Conservation (phyloP, 2,888 invertebrate genomes). For the Hyposoter dolosus region DNA sequence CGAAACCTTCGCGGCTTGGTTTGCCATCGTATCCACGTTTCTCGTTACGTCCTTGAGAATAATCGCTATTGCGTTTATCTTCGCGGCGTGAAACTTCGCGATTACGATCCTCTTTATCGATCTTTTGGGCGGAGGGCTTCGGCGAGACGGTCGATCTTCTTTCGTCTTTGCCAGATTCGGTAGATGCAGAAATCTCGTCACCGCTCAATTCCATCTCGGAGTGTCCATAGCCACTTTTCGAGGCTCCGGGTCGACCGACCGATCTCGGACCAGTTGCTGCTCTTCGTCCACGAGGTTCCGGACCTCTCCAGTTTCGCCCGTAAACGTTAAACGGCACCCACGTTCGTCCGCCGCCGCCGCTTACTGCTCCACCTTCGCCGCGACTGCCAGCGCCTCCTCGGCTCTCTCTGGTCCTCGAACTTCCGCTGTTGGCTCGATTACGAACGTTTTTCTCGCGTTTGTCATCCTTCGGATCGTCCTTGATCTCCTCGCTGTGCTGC, state of each 20-base stretch:
- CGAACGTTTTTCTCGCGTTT: conserved; percentile 82
- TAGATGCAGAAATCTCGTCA: conserved; percentile 88
- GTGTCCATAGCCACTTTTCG: conserved; percentile 85
- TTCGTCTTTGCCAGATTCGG: conserved; percentile 87
- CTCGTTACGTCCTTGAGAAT: conserved; percentile 76
- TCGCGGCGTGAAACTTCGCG: conserved; percentile 85
- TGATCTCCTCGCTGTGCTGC: conserved; percentile 82
- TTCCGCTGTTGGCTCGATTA: conserved; percentile 85
- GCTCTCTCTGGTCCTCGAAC: conserved; percentile 80
- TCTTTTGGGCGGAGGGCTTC: conserved; percentile 84
- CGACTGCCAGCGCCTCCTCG: conserved; percentile 78
- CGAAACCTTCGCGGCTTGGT: conserved; percentile 89
- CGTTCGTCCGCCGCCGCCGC: conserved; percentile 79
- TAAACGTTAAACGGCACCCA: conserved; percentile 82
- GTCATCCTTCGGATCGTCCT: conserved; percentile 83
- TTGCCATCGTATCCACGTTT: conserved; percentile 81
- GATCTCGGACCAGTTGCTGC: conserved; percentile 79
- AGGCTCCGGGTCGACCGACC: conserved; percentile 82
- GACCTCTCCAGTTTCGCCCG: conserved; percentile 85
- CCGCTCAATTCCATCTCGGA: conserved; percentile 92
- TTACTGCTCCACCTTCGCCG: conserved; percentile 83
- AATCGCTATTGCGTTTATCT: conserved; percentile 77
- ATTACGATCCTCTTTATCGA: conserved; percentile 87
- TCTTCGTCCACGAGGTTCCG: conserved; percentile 84
- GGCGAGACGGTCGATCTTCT: conserved; percentile 86